Conservation (phyloP, 1,140 invertebrate genomes). For the roundworm (Caenorhabditis elegans) region WBcel235 BX284602.5:882001-882500, state of each 20-base stretch:
- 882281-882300: no score
- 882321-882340: neutral
- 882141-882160: neutral
- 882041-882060: slow-evolving; percentile 4
- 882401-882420: no score
- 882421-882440: neutral
- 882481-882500: no score
- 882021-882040: slow-evolving; percentile 15
- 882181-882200: neutral
- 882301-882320: neutral
- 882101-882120: neutral
- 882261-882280: neutral
- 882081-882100: neutral
- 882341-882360: neutral
- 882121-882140: neutral
- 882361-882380: neutral
- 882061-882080: neutral
- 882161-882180: neutral
- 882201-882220: neutral
- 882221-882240: neutral
- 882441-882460: no score
- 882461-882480: no score
- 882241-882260: neutral
- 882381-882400: no score
- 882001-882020: slow-evolving; percentile 8